phyloP scores from a whole-genome alignment of 1,140 invertebrate genomes.

The Dreissena rostriformis region DNA sequence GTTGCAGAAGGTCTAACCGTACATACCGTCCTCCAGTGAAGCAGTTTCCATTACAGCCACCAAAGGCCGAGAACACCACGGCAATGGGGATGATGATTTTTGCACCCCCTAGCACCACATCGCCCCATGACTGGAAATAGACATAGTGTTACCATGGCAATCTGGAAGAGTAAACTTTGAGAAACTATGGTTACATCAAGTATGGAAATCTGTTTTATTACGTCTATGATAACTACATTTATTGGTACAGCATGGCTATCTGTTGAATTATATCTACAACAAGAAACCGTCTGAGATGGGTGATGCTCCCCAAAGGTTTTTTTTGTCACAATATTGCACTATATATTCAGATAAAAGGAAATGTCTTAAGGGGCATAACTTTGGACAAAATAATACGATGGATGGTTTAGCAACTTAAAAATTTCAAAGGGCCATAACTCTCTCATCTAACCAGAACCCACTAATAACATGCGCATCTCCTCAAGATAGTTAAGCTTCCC shows the following conservation, averaged over 20 bases:
- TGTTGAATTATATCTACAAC: background rate
- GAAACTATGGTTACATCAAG: background rate
- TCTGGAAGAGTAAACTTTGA: background rate
- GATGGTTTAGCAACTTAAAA: no score
- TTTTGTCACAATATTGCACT: background rate
- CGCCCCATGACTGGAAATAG: slow-evolving; percentile 90
- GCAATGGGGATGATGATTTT: slow-evolving; percentile 98
- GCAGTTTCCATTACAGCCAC: slow-evolving; percentile 94
- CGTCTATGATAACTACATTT: background rate
- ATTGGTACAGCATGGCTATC: background rate
- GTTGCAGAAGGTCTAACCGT: no score
- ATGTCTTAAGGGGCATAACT: no score
- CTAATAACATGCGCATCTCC: no score
- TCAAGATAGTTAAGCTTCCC: no score
- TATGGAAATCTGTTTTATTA: background rate
- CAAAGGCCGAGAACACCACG: slow-evolving; percentile 98
- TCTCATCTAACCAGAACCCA: no score
- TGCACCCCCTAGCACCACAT: slow-evolving; percentile 92
- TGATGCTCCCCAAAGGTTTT: background rate
- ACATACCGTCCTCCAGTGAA: slow-evolving; percentile 50
- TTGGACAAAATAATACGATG: no score
- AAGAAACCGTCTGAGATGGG: background rate
- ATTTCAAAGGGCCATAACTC: no score
- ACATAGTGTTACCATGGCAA: background rate
- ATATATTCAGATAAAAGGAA: no score